phyloP scores from a whole-genome alignment of 2,888 invertebrate species.

The Aromia moschata region DNA sequence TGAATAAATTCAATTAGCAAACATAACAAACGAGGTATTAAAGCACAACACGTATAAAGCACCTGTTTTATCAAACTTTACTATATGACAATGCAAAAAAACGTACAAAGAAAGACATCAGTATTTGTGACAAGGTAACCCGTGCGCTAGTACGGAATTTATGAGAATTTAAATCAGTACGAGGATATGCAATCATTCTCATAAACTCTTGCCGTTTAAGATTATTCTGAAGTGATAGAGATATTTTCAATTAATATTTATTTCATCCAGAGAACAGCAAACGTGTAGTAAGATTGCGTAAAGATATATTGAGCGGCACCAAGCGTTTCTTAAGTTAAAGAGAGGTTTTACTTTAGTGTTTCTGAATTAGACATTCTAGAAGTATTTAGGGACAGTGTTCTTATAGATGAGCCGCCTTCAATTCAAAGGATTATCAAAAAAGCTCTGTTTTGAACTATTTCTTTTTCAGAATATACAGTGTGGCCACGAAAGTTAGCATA shows the following conservation, averaged over 20 bases:
- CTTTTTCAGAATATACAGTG: neutral
- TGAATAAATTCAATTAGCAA: slow-evolving; percentile 49
- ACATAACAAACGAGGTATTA: slow-evolving; percentile 22
- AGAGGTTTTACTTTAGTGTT: neutral
- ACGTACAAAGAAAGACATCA: slow-evolving; percentile 55
- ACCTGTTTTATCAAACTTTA: slow-evolving; percentile 29
- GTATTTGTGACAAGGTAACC: slow-evolving; percentile 59
- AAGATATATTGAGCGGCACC: neutral
- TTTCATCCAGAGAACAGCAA: slow-evolving; percentile 25
- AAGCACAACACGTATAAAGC: slow-evolving; percentile 23
- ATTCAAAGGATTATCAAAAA: neutral
- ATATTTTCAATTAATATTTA: slow-evolving; percentile 34
- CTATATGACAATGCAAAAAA: slow-evolving; percentile 36
- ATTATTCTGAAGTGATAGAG: slow-evolving; percentile 38
- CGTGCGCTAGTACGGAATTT: slow-evolving; percentile 49
- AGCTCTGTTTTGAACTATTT: neutral
- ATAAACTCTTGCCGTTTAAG: slow-evolving; percentile 48
- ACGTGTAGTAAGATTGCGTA: neutral
- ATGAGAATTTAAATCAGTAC: slow-evolving; percentile 54
- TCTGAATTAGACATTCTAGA: neutral
- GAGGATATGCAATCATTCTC: slow-evolving; percentile 53
- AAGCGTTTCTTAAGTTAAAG: neutral
- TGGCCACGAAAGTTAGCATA: too few species aligned
- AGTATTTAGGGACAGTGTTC: too few species aligned
- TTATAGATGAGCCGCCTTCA: too few species aligned